Evolutionary conservation across 2,113 vertebrate genomes (phyloP), one percentile per base, ranked within the genome.

Genomic region (Passer domesticus): DNA sequence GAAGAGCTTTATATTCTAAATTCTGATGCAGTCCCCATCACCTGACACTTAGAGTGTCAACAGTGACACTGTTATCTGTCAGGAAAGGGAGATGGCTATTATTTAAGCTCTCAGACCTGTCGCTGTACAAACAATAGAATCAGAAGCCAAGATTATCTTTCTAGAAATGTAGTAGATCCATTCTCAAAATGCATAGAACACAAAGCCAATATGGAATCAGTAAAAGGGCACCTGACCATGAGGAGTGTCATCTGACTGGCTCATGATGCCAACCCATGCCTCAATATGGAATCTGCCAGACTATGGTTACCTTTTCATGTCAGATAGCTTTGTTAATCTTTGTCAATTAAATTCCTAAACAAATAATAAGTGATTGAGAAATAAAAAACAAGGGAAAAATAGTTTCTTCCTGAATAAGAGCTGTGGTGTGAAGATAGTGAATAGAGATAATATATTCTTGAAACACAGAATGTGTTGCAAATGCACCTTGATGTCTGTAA

Each of bases 401-500:
- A 19, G 18, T 31, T 78, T 84, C 3, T 35, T 75, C 72, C 84
- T 55, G 43, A 78, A 8, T 35, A 90, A 84, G 24, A 83, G 55
- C 16, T 73, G 37, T 46, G 10, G 16, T 69, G 10, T 47, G 20
- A 85, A 77, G 63, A 69, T 0, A 77, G 31, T 15, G 43, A 90
- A 91, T 11, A 93, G 39, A 85, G 28, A n/a, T 31, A 79, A 68
- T 19, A 76, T 16, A 46, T 69, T 77, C 60, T 33, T 55, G 55
- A 93, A 95, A 80, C 22, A 72, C 7, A 58, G 52, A 75, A 76
- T 15, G 46, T 15, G 43, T 30, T 62, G 67, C 90, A 91, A 84
- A 82, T 75, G 78, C 43, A 95, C 92, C 76, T 88, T 94, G 72
- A 92, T 73, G 59, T 43, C 67, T 93, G 66, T 78, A 52, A 88